Evolutionary conservation across 2,888 invertebrate genomes (phyloP), one percentile per base, ranked within the genome.

Genomic region (Noctuana brunneofusca): DNA sequence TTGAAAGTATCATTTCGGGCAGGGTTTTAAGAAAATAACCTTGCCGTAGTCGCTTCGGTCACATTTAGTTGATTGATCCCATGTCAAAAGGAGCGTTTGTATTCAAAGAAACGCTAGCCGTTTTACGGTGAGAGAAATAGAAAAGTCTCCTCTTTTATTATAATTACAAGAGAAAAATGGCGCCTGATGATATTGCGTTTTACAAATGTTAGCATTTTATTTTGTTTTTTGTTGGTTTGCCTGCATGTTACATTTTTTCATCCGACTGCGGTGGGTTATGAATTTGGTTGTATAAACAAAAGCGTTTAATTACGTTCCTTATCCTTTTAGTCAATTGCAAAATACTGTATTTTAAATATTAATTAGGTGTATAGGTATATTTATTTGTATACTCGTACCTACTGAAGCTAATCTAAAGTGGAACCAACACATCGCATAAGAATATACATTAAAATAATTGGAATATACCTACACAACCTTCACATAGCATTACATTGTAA

Each of bases 21-120:
- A 9, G 32, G 32, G 53, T 43, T 59, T 59, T 53, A 22, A 9
- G 43, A 53, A 59, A 52, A 52, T 59, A 46, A 54, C 53, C 53
- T 43, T 18, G 46, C 9, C 12, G 32, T 46, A n/a, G 58, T 24
- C 24, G 32, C 53, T 67, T 66, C 65, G 68, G 69, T 78, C 75
- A 79, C 82, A 81, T 81, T 83, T 76, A 75, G 70, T 74, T 80
- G 80, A 81, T 81, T 79, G 80, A 80, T 78, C 76, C 76, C 16
- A 60, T 64, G 64, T 65, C 76, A 66, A 68, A 70, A 66, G 66
- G 68, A 70, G 66, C 77, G 71, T 79, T 80, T 79, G 76, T 81
- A 74, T 78, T 79, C 76, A 76, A 76, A 75, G 71, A 73, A 71
- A 70, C 70, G 67, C 63, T 69, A 68, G 65, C 66, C 70, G 66